These are phyloP conservation scores for Odobenus rosmarus DNA, from an alignment of 2,113 vertebrate genomes.

Conservation along the genomic window DNA sequence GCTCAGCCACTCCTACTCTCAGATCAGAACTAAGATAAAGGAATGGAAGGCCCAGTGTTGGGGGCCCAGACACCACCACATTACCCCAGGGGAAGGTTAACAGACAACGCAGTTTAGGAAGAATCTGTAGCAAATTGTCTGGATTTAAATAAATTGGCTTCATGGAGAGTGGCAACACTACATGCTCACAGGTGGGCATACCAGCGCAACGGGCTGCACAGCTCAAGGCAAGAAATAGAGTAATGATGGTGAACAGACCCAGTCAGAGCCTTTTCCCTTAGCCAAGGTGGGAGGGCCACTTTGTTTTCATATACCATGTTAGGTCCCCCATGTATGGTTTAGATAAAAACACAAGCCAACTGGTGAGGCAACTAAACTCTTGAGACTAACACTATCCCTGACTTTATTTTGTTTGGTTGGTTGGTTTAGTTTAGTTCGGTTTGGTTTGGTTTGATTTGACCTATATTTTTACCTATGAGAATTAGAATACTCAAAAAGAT, in stretches of 20 bases:
- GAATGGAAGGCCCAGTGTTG: not conserved
- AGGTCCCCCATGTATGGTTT: not conserved
- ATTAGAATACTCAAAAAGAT: not conserved
- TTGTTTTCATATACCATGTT: not conserved
- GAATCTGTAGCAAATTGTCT: conserved; percentile 9
- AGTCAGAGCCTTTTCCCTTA: not conserved
- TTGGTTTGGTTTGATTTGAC: not conserved
- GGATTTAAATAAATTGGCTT: conserved; percentile 62
- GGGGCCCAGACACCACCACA: not conserved
- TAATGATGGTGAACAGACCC: not conserved
- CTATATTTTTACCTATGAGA: conserved; percentile 39
- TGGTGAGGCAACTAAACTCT: not conserved
- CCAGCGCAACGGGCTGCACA: not conserved
- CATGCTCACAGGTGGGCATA: not conserved
- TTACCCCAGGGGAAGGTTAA: not conserved
- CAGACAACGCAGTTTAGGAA: not conserved
- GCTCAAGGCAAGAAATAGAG: not conserved
- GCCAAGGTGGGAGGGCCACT: not conserved
- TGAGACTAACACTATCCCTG: not conserved
- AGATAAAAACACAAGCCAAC: not conserved
- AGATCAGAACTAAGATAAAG: not conserved
- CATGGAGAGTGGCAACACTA: not conserved
- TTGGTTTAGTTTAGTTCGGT: not conserved
- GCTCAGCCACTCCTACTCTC: not conserved
- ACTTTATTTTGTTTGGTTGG: not conserved